Evolutionary conservation across 2,113 vertebrate genomes (phyloP).

Genomic region (Hydropotes inermis): DNA sequence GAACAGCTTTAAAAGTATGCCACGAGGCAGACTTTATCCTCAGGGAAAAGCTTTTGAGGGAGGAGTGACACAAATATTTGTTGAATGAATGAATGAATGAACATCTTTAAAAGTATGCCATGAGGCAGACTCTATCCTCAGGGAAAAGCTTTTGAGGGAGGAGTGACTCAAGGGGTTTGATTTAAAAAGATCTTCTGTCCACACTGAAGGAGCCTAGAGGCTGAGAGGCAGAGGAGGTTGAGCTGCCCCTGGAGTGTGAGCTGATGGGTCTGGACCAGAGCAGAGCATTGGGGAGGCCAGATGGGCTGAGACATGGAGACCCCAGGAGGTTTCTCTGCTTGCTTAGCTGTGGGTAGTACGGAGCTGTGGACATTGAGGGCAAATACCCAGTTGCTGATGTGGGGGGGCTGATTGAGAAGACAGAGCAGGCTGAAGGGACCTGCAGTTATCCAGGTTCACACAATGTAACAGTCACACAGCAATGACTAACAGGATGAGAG

Average conservation of each 20-base stretch:
- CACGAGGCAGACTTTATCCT: background rate
- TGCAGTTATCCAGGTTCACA: background rate
- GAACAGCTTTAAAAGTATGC: background rate
- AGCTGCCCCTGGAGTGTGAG: background rate
- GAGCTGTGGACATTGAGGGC: accelerated
- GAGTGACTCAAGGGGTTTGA: background rate
- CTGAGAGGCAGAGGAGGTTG: background rate
- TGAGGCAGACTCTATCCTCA: background rate
- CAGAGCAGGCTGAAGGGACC: background rate
- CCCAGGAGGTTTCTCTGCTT: background rate
- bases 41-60: background rate
- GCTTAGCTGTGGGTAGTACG: too few species aligned
- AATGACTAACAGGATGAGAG: background rate
- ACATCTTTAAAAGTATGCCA: background rate
- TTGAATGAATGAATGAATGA: background rate
- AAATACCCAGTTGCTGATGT: background rate
- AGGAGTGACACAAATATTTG: background rate
- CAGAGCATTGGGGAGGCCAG: background rate
- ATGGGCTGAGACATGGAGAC: too few species aligned
- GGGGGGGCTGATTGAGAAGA: background rate
- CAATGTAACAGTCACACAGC: background rate
- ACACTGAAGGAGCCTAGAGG: background rate
- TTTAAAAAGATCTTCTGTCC: background rate
- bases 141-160: background rate
- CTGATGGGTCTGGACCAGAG: background rate